Percentiles rank a stretch among this genome's conserved stretches.
phyloP scores from a whole-genome alignment of 1,140 invertebrate species.

The Melanaphis sacchari region DNA sequence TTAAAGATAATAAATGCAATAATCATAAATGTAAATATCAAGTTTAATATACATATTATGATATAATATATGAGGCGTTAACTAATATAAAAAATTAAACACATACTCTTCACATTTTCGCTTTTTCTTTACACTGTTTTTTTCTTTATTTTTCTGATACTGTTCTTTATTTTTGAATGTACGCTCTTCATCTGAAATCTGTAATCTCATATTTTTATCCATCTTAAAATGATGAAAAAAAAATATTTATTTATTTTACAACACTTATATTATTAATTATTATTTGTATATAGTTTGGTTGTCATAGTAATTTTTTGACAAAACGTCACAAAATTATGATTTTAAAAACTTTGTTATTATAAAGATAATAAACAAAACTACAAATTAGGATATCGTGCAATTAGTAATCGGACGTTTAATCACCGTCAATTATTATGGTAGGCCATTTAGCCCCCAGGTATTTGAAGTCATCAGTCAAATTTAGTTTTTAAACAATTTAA shows the following conservation, averaged over 20 bases:
- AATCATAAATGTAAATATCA: too few relatives aligned
- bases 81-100: not conserved
- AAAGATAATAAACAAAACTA: too few relatives aligned
- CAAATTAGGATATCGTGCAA: too few relatives aligned
- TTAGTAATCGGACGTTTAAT: not conserved
- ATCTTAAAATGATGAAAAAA: not conserved
- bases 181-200: too few relatives aligned
- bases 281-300: not conserved
- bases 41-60: too few relatives aligned
- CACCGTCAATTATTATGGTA: not conserved
- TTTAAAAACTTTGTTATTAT: not conserved
- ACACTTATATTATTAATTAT: not conserved
- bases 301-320: not conserved
- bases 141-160: not conserved
- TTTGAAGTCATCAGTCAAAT: too few relatives aligned
- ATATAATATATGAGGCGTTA: too few relatives aligned
- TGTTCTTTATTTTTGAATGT: too few relatives aligned
- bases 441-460: too few relatives aligned
- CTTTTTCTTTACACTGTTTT: not conserved
- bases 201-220: not conserved
- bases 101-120: too few relatives aligned
- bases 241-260: not conserved
- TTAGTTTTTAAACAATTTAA: too few relatives aligned
- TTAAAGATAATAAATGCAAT: too few relatives aligned
- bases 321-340: not conserved